phyloP scores from a whole-genome alignment of 1,140 invertebrate genomes.

The honey bee (Apis mellifera) region Amel_HAv3.1 CM009936.2:6319501-6320000 shows the following conservation, averaged over 20 bases:
- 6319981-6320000: no score
- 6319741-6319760: slow-evolving; percentile 43
- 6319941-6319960: no score
- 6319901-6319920: slow-evolving; percentile 4
- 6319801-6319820: neutral
- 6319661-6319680: slow-evolving; percentile 39
- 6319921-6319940: neutral
- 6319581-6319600: slow-evolving; percentile 34
- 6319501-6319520: neutral
- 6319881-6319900: neutral
- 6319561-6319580: slow-evolving; percentile 17
- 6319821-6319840: neutral
- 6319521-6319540: slow-evolving; percentile 24
- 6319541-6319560: slow-evolving; percentile 1
- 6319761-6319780: neutral
- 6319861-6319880: slow-evolving; percentile 1
- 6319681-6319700: slow-evolving; percentile 42
- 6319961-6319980: no score
- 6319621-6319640: slow-evolving; percentile 44
- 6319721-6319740: slow-evolving; percentile 36
- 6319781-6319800: slow-evolving; percentile 27
- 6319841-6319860: neutral
- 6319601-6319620: slow-evolving; percentile 7
- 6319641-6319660: slow-evolving; percentile 22
- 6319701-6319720: slow-evolving; percentile 27